Base-by-base conservation (phyloP, 2,888 invertebrate genomes). In the Rhaphigaster nebulosa region DNA sequence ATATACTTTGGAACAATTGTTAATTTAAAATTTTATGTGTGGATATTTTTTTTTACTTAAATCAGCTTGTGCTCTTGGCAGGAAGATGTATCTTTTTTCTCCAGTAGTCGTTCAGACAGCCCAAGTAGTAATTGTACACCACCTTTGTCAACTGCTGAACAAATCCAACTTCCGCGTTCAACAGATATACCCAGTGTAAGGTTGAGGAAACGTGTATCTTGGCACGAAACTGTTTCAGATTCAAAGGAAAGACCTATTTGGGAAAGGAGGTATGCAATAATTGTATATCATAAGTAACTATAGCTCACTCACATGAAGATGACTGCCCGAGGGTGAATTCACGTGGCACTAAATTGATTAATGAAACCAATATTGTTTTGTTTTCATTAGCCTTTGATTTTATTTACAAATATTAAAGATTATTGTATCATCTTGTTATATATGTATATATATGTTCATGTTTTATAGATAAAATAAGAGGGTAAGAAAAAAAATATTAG, bases 141-240 rank as follows among this genome's bases (percentile, higher is more conserved):
- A 50, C 91, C 56, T 34, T 88, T 91, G 50, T 60, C 45, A 88
- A 80, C 90, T 54, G 41, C 65, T 54, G 90, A n/a, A 65, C 87
- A 90, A 45, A 65, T 60, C 41, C 56, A 87, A 34, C 60, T 41
- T 87, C 90, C 70, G 5, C 38, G 29, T 26, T 34, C 88, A 38
- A 65, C 87, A 10, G 88, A 88, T 8, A 60, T 89, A 54, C 65
- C 91, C 87, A 76, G 90, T 90, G 60, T 91, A 80, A 87, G 88
- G 65, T 34, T 87, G 90, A 91, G 91, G 90, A 92, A 92, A 88
- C 91, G 92, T 60, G 92, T 92, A 12, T 92, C 92, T 10, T 92
- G 92, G 89, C 92, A 92, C 90, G 92, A 92, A 89, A 91, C 92
- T 23, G 92, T 91, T 12, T 91, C 91, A 4, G 92, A 92, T 76